Percentiles rank a stretch among this genome's conserved stretches.
Conservation (phyloP, 2,888 invertebrate species). For the Drosophila paramelanica region DNA sequence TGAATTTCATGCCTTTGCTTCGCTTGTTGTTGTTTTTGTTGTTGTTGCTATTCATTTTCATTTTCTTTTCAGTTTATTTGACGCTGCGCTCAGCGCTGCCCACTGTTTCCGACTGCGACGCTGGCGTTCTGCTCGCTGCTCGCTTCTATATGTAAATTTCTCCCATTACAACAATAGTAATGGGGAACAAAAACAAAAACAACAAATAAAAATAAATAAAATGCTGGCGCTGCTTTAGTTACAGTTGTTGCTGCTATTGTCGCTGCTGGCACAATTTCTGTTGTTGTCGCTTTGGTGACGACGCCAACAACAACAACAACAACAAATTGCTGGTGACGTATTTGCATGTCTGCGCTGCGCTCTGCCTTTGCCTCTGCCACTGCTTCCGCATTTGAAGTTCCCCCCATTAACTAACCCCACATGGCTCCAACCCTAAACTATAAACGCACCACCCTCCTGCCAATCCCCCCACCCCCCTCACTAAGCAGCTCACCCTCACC, state of each 20-base stretch:
- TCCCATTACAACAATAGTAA: slow-evolving; percentile 54
- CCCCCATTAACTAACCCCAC: slow-evolving; percentile 52
- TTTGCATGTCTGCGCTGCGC: slow-evolving; percentile 66
- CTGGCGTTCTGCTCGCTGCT: slow-evolving; percentile 32
- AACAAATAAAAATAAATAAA: slow-evolving; percentile 18
- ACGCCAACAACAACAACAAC: slow-evolving; percentile 46
- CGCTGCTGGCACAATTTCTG: slow-evolving; percentile 80
- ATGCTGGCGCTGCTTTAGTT: slow-evolving; percentile 64
- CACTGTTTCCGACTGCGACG: slow-evolving; percentile 48
- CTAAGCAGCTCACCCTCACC: slow-evolving; percentile 8
- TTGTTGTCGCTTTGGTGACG: slow-evolving; percentile 65
- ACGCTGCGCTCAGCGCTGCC: slow-evolving; percentile 48
- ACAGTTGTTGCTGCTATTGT: slow-evolving; percentile 41
- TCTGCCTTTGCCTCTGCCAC: slow-evolving; percentile 42
- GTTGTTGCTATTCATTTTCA: slow-evolving; percentile 74
- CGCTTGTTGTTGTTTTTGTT: slow-evolving; percentile 23
- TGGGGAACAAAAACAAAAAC: not conserved
- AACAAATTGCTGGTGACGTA: slow-evolving; percentile 68
- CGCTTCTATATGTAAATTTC: slow-evolving; percentile 75
- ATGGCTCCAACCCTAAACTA: slow-evolving; percentile 10
- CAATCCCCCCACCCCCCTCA: not conserved
- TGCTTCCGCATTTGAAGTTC: slow-evolving; percentile 75
- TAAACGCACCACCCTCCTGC: not conserved
- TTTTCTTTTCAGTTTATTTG: slow-evolving; percentile 74
- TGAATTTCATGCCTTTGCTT: slow-evolving; percentile 42